These are phyloP conservation scores for Xenopus petersii DNA, from an alignment of 2,797 vertebrate genomes.

Conservation along the genomic window DNA sequence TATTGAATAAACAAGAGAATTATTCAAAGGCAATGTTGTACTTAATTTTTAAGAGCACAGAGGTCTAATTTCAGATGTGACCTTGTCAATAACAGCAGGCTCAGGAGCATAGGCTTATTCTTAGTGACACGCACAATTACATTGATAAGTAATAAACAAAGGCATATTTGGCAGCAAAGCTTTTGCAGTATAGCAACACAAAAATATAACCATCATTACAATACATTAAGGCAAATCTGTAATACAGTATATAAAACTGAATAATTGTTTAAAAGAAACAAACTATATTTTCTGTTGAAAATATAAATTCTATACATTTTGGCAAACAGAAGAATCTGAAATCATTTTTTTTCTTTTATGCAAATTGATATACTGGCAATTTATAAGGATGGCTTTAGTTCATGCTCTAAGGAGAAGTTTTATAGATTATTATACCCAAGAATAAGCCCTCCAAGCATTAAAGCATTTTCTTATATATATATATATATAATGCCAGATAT, in stretches of 20 bases:
- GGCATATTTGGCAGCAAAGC: background rate
- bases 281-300: too few relatives aligned
- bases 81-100: constrained; percentile 35
- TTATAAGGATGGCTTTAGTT: constrained; percentile 31
- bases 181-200: background rate
- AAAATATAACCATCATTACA: too few relatives aligned
- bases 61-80: constrained; percentile 42
- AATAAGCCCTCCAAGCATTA: constrained; percentile 50
- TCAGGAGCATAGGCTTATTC: constrained; percentile 2
- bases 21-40: constrained; percentile 13
- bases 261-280: too few relatives aligned
- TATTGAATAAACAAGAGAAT: constrained; percentile 21
- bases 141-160: constrained; percentile 17
- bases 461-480: constrained; percentile 23
- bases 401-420: background rate
- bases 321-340: too few relatives aligned
- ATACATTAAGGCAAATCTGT: too few relatives aligned
- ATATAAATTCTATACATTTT: too few relatives aligned
- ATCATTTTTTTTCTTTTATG: background rate
- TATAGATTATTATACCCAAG: background rate
- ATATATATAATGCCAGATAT: constrained; percentile 51
- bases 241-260: too few relatives aligned
- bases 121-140: constrained; percentile 13
- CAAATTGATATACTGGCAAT: background rate
- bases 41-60: constrained; percentile 23